Conservation (phyloP, 2,797 vertebrate species). For the Alfaro cultratus region DNA sequence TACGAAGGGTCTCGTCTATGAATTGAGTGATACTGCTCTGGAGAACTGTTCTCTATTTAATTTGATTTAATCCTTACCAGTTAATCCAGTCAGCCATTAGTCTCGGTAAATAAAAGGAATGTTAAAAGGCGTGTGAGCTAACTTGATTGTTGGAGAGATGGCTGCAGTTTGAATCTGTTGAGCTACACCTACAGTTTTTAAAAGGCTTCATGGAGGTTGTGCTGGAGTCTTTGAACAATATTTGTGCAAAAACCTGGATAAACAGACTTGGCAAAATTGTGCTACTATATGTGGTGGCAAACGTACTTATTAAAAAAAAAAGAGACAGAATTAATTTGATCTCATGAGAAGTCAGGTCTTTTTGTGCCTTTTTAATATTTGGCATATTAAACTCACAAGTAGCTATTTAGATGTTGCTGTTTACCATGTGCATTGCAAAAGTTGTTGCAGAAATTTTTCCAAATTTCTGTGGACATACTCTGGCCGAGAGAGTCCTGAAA, state of each 20-base stretch:
- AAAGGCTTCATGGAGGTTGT: not conserved
- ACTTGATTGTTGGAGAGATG: not conserved
- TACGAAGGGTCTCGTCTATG: not conserved
- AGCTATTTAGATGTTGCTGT: not conserved
- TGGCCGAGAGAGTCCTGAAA: slow-evolving; percentile 24
- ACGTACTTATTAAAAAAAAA: not conserved
- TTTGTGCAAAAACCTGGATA: too few relatives aligned
- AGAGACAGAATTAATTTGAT: not conserved
- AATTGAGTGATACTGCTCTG: not conserved
- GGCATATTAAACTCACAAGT: not conserved
- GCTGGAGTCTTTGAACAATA: not conserved
- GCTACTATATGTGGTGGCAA: not conserved
- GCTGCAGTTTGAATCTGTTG: not conserved
- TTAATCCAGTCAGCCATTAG: too few relatives aligned
- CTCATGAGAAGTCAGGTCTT: not conserved
- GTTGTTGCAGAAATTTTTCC: slow-evolving; percentile 11
- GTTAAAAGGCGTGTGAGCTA: not conserved
- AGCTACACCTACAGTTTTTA: not conserved
- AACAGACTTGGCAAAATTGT: not conserved
- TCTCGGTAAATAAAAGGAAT: not conserved
- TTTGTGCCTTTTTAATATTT: not conserved
- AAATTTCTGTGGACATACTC: slow-evolving; percentile 8
- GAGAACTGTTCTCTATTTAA: not conserved
- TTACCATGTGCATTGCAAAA: not conserved
- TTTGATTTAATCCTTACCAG: too few relatives aligned